Evolutionary conservation across 2,797 vertebrate species (phyloP), one percentile per base, ranked within the genome.

Genomic region (Spondyliosoma cantharus): DNA sequence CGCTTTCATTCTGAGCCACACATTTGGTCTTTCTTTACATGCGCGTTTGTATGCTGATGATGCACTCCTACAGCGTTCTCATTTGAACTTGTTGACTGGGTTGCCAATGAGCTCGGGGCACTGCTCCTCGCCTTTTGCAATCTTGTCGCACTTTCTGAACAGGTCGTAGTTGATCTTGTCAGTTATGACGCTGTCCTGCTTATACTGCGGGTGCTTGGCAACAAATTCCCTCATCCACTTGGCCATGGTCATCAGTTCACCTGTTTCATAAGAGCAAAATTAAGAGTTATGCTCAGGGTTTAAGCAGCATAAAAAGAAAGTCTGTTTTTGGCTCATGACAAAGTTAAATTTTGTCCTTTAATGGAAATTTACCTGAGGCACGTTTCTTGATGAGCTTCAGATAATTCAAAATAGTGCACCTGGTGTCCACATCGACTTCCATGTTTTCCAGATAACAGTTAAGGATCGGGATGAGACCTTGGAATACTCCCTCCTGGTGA

Each of bases 401-500:
- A 87, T 99, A 99, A 91, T 99, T 99, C 66, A 99, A 91, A 87
- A 99, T 99, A 79, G 97, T 98, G 93, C 98, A 99, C 19, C 98
- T 96, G 22, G 98, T 99, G 93, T 99, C 98, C 52, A 99, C 98
- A 54, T 99, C 98, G 53, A 99, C 98, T 77, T 99, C 98, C 98
- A 99, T 99, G 88, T 97, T 99, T 92, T 98, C 98, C 87, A 99
- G 95, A 83, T 99, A 99, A 81, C 96, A 96, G 95, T 99, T 99
- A 24, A 99, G 94, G 92, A 99, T 93, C 0, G 98, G 97, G 82
- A 99, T 98, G 63, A 99, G 96, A 11, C 98, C 98, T 60, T 97
- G 97, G 92, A 99, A 99, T 20, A 98, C 95, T 3, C 98, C 98
- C 85, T 99, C 98, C 98, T 99, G 76, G 9, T 67, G 29, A 56